Evolutionary conservation across 2,113 vertebrate species (phyloP).

Genomic region (Hippoglossus stenolepis): DNA sequence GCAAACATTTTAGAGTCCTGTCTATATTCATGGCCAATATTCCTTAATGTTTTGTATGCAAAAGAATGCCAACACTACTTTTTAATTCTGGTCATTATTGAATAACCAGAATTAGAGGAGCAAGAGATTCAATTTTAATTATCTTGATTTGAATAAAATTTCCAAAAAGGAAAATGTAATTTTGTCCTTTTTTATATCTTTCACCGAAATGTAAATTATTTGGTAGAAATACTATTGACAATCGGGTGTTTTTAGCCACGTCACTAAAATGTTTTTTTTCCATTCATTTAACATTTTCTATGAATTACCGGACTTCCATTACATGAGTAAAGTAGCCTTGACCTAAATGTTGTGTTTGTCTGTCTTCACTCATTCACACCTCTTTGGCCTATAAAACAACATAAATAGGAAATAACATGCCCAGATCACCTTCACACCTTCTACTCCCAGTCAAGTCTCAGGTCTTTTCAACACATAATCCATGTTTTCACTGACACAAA

Average conservation of each 20-base stretch:
- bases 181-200: background rate
- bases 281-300: too few species aligned
- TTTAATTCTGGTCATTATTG: constrained; percentile 34
- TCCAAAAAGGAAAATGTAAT: constrained; percentile 4
- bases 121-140: constrained; percentile 34
- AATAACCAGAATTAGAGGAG: constrained; percentile 33
- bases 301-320: too few species aligned
- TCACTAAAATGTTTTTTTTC: too few species aligned
- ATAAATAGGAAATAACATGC: background rate
- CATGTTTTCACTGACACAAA: background rate
- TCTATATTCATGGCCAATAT: constrained; percentile 35
- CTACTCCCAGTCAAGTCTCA: background rate
- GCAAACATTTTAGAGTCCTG: constrained; percentile 20
- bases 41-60: constrained; percentile 54
- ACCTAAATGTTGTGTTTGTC: background rate
- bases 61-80: constrained; percentile 50
- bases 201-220: background rate
- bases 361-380: background rate
- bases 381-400: background rate
- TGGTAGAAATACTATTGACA: too few species aligned
- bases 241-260: too few species aligned
- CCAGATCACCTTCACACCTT: background rate
- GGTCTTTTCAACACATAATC: background rate
- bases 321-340: too few species aligned
- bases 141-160: constrained; percentile 60